Conservation (phyloP, 2,797 vertebrate genomes). For the Balearica regulorum region DNA sequence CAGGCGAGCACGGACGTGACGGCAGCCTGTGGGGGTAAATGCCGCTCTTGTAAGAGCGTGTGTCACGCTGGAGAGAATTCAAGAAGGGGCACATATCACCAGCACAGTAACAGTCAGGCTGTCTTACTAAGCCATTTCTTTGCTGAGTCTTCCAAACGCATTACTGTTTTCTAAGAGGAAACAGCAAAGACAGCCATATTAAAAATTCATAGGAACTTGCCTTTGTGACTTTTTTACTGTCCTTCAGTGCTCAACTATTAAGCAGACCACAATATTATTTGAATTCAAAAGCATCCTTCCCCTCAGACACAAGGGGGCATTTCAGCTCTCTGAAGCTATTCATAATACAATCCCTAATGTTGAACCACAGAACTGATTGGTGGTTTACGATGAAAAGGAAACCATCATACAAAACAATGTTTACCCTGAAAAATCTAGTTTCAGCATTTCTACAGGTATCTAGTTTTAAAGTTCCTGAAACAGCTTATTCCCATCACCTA, state of each 20-base stretch:
- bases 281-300: background rate
- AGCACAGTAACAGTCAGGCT: background rate
- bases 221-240: background rate
- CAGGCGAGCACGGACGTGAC: accelerated
- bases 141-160: background rate
- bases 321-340: background rate
- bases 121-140: background rate
- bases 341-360: background rate
- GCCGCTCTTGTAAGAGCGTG: accelerated
- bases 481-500: background rate
- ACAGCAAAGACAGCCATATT: background rate
- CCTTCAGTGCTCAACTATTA: background rate
- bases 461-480: background rate
- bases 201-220: background rate
- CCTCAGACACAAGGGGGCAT: background rate
- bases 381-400: background rate
- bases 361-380: background rate
- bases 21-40: background rate
- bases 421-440: background rate
- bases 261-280: background rate
- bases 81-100: accelerated
- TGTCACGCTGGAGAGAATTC: background rate
- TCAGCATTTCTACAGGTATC: background rate
- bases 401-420: accelerated
- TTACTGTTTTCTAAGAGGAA: background rate